Base-by-base conservation (phyloP, 2,888 invertebrate genomes). In the Athalia cordata region DNA sequence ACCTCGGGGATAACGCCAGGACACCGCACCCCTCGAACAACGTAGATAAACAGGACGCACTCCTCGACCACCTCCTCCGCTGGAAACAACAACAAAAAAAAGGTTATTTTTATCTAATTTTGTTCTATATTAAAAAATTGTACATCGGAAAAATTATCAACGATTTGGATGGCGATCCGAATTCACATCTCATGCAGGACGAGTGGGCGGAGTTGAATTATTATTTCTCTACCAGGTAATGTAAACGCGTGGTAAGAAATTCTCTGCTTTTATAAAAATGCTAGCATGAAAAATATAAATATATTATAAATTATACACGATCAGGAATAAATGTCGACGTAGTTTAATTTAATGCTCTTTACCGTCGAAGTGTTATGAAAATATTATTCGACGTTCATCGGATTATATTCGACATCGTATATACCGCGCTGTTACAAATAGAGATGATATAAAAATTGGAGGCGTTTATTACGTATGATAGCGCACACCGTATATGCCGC, bases 21-120 rank as follows among this genome's bases (percentile, higher is more conserved):
- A 92, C 9, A 96, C 93, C 29, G 91, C 91, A 47, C 96, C 96
- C 80, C 94, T 94, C 29, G 94, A 92, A 86, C 96, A 96, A 49
- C 95, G 92, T 72, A 96, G 92, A 90, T 95, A 95, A 57, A 96
- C 94, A 0, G 95, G 95, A 57, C 94, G 94, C 70, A 96, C 95
- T 3, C 94, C 95, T 77, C 94, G 92, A 79, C 92, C 90, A 78
- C 90, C 88, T 77, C 90, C 93, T 6, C 94, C 94, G 86, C 95
- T 95, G 91, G 57, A 93, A 93, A 80, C 88, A 87, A 83, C 86
- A 80, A 82, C 81, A 81, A 85, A 87, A 85, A 87, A 86, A 9
- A 29, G 29, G 29, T 29, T 0, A 29, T 0, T 29, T 29, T 29
- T 2, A 29, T 29, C 29, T 2, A 0, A 29, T 29, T 29, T 29